Conservation (phyloP, 2,113 vertebrate species). For the Petaurus breviceps region DNA sequence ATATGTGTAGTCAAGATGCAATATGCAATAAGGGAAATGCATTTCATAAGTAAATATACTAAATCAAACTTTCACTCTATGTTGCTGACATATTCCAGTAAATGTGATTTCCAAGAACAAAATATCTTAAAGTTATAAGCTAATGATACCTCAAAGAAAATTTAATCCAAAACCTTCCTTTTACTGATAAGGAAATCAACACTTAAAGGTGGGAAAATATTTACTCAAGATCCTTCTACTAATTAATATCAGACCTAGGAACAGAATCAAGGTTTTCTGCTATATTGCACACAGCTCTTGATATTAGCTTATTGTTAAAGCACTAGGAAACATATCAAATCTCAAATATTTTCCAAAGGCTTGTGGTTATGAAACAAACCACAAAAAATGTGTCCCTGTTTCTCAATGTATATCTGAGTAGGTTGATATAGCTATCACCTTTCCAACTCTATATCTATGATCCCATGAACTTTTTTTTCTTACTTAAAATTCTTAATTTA, state of each 20-base stretch:
- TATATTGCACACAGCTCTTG: neutral
- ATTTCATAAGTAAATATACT: neutral
- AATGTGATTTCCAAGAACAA: neutral
- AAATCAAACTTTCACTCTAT: neutral
- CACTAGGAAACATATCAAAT: neutral
- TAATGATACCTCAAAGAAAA: neutral
- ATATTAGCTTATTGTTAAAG: neutral
- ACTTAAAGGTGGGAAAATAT: neutral
- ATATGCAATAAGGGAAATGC: neutral
- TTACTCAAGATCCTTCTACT: neutral
- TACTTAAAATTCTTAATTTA: neutral
- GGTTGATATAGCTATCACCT: neutral
- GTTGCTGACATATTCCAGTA: neutral
- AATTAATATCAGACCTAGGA: slow-evolving; percentile 23
- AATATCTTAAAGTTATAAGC: neutral
- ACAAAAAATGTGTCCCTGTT: neutral
- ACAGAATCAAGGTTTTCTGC: neutral
- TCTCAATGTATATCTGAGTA: neutral
- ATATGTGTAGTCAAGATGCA: neutral
- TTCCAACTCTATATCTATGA: neutral
- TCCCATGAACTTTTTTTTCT: neutral
- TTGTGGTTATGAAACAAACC: neutral
- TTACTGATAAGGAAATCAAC: neutral
- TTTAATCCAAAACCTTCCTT: neutral
- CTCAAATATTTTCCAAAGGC: neutral